phyloP scores from a whole-genome alignment of 2,113 vertebrate genomes.

The Ammospiza nelsoni region DNA sequence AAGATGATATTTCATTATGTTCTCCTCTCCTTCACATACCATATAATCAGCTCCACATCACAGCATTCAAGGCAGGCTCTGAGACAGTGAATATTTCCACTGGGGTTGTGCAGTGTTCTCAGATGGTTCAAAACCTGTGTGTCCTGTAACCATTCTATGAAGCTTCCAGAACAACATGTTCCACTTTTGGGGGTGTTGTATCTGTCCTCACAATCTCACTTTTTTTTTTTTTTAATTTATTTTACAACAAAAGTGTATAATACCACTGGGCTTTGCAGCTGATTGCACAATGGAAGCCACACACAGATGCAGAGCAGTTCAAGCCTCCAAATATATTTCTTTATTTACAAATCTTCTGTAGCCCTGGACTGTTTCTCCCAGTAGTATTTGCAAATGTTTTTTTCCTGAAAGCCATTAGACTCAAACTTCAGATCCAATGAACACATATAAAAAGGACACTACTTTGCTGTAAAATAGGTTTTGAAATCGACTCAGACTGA shows the following conservation, averaged over 20 bases:
- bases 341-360: not conserved
- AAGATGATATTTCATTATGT: not conserved
- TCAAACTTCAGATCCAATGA: not conserved
- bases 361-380: not conserved
- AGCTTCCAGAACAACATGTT: not conserved
- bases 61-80: not conserved
- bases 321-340: not conserved
- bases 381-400: not conserved
- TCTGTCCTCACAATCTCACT: fast-evolving
- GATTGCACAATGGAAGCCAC: not conserved
- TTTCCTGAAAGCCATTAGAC: not conserved
- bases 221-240: not conserved
- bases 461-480: not conserved
- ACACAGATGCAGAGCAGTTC: not conserved
- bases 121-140: not conserved
- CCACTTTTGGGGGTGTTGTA: fast-evolving
- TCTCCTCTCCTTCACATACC: not conserved
- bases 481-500: not conserved
- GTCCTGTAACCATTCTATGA: not conserved
- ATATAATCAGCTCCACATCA: not conserved
- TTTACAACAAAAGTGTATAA: not conserved
- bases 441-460: not conserved
- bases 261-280: not conserved
- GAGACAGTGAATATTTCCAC: not conserved
- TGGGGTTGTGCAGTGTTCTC: not conserved